These are phyloP conservation scores for Lepus oiostolus DNA, from an alignment of 2,797 vertebrate species.

Conservation along the genomic window DNA sequence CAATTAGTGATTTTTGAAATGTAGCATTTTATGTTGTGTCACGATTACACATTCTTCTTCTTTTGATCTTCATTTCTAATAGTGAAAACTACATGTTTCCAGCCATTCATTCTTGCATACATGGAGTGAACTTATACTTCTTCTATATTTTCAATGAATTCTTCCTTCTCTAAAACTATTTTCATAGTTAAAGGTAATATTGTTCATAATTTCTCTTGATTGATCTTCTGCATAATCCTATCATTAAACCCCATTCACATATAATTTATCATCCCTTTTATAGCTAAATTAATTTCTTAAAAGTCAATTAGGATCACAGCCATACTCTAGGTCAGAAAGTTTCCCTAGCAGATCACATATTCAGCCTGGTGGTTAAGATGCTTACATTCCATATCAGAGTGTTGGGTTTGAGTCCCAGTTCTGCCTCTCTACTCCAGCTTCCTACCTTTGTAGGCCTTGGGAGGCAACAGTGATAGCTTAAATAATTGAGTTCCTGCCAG, in stretches of 20 bases:
- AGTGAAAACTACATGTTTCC: not conserved
- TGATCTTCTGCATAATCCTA: not conserved
- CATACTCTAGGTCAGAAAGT: not conserved
- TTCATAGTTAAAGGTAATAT: not conserved
- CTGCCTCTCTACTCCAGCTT: no score
- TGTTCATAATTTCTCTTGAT: not conserved
- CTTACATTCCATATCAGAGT: no score
- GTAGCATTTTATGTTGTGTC: not conserved
- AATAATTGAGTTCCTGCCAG: no score
- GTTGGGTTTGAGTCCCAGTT: no score
- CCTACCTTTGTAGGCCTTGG: no score
- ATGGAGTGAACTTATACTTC: not conserved
- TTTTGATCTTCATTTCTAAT: not conserved
- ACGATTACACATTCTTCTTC: not conserved
- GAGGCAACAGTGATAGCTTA: no score
- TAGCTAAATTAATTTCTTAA: not conserved
- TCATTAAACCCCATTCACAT: not conserved
- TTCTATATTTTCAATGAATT: not conserved
- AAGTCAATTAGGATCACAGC: not conserved
- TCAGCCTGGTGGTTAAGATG: no score
- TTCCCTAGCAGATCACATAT: not conserved
- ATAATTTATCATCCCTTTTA: not conserved
- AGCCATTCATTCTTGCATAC: not conserved
- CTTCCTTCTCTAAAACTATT: constrained; percentile 12
- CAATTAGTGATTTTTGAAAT: not conserved